Evolutionary conservation across 1,140 invertebrate genomes (phyloP), one percentile per base, ranked within the genome.

Genomic region (Megalonaias nervosa): DNA sequence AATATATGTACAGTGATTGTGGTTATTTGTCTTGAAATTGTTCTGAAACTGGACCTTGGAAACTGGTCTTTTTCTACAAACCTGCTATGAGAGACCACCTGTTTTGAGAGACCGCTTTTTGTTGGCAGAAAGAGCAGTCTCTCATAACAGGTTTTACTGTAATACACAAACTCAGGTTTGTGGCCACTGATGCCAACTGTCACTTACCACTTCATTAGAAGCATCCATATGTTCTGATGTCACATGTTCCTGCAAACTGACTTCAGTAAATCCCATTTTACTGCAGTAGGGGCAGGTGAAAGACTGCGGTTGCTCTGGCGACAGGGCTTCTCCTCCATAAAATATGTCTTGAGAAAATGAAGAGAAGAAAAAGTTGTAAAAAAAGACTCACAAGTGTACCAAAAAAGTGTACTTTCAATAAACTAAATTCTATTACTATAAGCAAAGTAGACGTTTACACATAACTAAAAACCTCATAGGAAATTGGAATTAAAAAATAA

Each of bases 231-330:
- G 97, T 85, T 97, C 96, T 71, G 95, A 92, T 71, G 95, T 94
- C 64, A 98, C 96, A 92, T 99, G 97, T 90, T 98, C 97, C 91
- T 97, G 95, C 67, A 99, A 92, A 19, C 95, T 94, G 66, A 94
- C 93, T 92, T 99, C 97, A 81, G 97, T 98, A 89, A 97, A 97
- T 57, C 98, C 98, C 95, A 98, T 97, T 88, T 94, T 95, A 83
- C 96, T 96, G 92, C 97, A 99, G 91, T 97, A 97, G 60, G 98
- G 97, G 93, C 98, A 99, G 82, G 97, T 98, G 90, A 97, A 97
- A 69, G 97, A 95, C 91, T 99, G 97, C 77, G 97, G 96, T 89
- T 97, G 95, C 87, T 98, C 97, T 77, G 96, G 92, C 66, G 91
- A 91, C 84, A 97, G 92, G 85, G 95, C 94, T 92, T 99, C 97